Base-by-base conservation (phyloP, 64 coral and sea anemone genomes). In the Actinia tenebrosa region DNA sequence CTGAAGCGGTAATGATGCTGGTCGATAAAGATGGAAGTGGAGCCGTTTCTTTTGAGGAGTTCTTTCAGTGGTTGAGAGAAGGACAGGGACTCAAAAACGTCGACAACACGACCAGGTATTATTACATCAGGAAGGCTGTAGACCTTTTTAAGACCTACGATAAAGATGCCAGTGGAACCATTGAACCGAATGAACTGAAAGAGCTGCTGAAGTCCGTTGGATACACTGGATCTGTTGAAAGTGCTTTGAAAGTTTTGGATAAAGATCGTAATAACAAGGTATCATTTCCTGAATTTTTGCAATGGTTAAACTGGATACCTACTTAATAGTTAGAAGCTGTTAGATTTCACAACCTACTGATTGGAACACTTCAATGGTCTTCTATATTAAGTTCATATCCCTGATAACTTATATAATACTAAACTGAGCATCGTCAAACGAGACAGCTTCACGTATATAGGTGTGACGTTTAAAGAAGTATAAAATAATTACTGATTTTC, bases 81-180 rank as follows among this genome's bases (percentile, higher is more conserved):
- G 86, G 56, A 64, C 53, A 93, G 17, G 88, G 91, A 4, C 91
- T 97, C 16, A 23, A 85, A 6, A 87, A 90, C 44, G 56, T 97
- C 3, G 86, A 97, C 63, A 55, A 93, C 77, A 78, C 20, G 0
- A 86, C 86, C 1, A 94, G 93, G 20, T 95, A 84, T 90, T 87
- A 93, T 78, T 16, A 60, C 42, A 80, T 95, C 11, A 69, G 84
- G 3, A 92, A 95, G 54, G 97, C 97, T 53, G 80, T 99, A 16
- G 89, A 95, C 30, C 54, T 83, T 6, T 99, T 99, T 88, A 99
- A 99, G 78, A 86, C 90, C n/a, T 95, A 88, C 71, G 97, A 99
- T 43, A 82, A 77, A 27, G 97, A 99, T 64, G 84, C 55, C 4
- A 99, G 84, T 25, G 97, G 91, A 47, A 91, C 93, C 7, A 99